Evolutionary conservation across 2,797 vertebrate genomes (phyloP), one percentile per base, ranked within the genome.

Genomic region (Acanthornis magna): DNA sequence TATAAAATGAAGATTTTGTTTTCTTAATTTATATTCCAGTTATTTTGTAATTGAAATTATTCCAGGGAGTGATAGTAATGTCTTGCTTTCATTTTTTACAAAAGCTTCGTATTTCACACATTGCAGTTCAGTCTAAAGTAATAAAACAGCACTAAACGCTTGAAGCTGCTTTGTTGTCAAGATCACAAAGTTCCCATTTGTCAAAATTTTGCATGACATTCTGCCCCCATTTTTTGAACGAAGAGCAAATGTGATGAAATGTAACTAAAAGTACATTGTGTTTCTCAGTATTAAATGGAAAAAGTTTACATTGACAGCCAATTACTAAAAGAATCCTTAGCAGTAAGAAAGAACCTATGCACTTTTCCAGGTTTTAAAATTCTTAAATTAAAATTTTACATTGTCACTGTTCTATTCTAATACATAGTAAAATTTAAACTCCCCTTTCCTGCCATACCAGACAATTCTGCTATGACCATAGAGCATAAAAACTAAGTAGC

Each of bases 21-120:
- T 78, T 76, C 62, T 63, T 85, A 74, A 45, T 85, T 91, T 72
- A 47, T 77, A 66, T 89, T 55, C 47, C 43, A 58, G 80, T 26
- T 67, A 77, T 55, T 74, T 75, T 88, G 51, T 40, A 81, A 66
- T 10, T 65, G 11, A 50, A 89, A 77, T 89, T 84, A 79, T 89
- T 91, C 29, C 53, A 93, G 70, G 47, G 54, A 87, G 66, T 47
- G 36, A 23, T 9, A 80, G 23, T 16, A 61, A 78, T 62, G 66
- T 57, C 34, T 85, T 82, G 60, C 40, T 30, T 91, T 91, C 34
- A 29, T 18, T 85, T 94, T 95, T 97, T 27, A 85, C 36, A 92
- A 71, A 85, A 80, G 17, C 60, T 83, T 88, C 20, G 36, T 34
- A 72, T 67, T 90, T 94, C 70, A 89, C 66, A 94, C 22, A 43